These are phyloP conservation scores for Orchesellides sinensis DNA, from an alignment of 2,888 invertebrate genomes.

Conservation along the genomic window DNA sequence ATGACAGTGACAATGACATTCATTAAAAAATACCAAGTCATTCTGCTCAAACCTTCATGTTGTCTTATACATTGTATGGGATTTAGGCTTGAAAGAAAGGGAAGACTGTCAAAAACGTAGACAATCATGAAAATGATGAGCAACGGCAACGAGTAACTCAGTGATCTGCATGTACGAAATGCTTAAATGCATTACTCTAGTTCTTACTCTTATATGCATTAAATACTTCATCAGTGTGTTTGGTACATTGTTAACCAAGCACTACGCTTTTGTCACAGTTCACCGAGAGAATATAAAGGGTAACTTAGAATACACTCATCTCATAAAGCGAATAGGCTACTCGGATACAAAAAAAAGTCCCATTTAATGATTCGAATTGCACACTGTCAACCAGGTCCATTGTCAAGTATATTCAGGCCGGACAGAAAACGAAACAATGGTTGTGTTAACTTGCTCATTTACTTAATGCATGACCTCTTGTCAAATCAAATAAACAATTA, in stretches of 20 bases:
- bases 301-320: background rate
- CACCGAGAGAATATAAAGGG: constrained; percentile 47
- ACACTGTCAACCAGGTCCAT: constrained; percentile 3
- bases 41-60: constrained; percentile 2
- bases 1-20: constrained; percentile 55
- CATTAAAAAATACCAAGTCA: constrained; percentile 43
- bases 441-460: constrained; percentile 3
- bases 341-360: background rate
- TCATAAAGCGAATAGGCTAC: background rate
- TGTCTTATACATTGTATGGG: constrained; percentile 16
- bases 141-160: background rate
- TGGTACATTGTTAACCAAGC: constrained; percentile 47
- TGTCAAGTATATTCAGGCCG: constrained; percentile 13
- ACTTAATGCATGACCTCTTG: background rate
- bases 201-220: too few relatives aligned
- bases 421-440: constrained; percentile 9
- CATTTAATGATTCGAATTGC: background rate
- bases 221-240: background rate
- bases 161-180: background rate
- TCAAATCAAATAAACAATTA: too few relatives aligned
- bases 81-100: constrained; percentile 34
- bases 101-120: constrained; percentile 15
- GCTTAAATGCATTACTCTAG: background rate
- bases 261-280: constrained; percentile 33
- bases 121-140: too few relatives aligned